phyloP scores from a whole-genome alignment of 2,797 vertebrate species.

The Kryptolebias ocellatus region DNA sequence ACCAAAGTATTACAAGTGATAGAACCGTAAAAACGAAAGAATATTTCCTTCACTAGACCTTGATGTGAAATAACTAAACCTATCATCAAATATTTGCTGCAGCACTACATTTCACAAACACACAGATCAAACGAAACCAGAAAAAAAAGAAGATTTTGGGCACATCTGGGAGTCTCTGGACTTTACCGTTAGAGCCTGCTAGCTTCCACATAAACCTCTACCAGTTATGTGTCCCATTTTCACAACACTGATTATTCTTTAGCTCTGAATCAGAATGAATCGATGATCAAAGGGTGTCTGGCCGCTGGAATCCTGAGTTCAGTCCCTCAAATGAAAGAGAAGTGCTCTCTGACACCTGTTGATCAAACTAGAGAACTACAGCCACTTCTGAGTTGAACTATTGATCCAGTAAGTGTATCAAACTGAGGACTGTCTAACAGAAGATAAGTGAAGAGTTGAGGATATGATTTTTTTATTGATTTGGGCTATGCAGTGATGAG shows the following conservation, averaged over 20 bases:
- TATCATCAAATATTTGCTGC: constrained; percentile 3
- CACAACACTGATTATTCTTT: constrained; percentile 72
- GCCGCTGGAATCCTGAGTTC: constrained; percentile 56
- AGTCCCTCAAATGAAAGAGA: constrained; percentile 46
- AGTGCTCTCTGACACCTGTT: constrained; percentile 69
- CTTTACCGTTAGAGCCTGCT: constrained; percentile 32
- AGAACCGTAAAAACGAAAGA: neutral
- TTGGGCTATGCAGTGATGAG: neutral
- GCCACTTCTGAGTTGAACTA: constrained; percentile 12
- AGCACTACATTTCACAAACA: neutral
- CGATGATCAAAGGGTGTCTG: constrained; percentile 77
- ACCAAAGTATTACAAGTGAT: constrained; percentile 3
- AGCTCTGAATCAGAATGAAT: constrained; percentile 78
- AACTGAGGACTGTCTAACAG: constrained; percentile 5
- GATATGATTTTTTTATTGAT: neutral
- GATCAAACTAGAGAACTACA: constrained; percentile 63
- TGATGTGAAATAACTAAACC: neutral
- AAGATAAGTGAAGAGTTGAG: constrained; percentile 9
- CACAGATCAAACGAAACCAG: constrained; percentile 10
- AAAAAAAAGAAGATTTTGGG: constrained; percentile 18
- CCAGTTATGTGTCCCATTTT: constrained; percentile 68
- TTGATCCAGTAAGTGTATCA: constrained; percentile 18
- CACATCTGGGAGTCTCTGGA: constrained; percentile 32
- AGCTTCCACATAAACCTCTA: constrained; percentile 47
- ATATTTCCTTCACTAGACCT: neutral